Base-by-base conservation (phyloP, 92 coral and sea anemone genomes). In the Phenganax marumi region DNA sequence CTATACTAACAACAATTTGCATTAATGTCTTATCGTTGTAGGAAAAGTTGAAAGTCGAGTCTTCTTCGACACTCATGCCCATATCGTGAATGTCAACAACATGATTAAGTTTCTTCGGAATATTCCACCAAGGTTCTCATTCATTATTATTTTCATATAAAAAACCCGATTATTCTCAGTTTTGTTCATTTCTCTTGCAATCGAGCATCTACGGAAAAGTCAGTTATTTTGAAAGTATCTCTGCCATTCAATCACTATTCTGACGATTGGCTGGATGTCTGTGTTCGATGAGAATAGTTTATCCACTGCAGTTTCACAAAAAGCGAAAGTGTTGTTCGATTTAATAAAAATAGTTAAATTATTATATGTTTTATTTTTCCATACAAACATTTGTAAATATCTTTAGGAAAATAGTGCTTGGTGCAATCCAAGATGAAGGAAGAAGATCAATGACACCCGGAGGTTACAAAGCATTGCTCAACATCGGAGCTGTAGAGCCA, bases 391-490 rank as follows among this genome's bases (percentile, higher is more conserved):
- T 33, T 33, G 5, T 33, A 33, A 33, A 33, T 33, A 33, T 33
- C 43, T 66, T 66, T 10, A 66, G 72, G 23, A 66, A 66, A 66
- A 66, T 66, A 66, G 72, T 66, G 16, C 72, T 66, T 33, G 72
- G 18, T 25, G 72, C 72, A 11, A 66, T 66, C n/a, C 72, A 66
- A 66, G 72, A 66, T 49, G 72, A 66, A 66, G 72, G 72, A 24
- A 3, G 19, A 66, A 33, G 49, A 33, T 66, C 72, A 18, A 66
- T 66, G 72, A 66, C 72, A 25, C 43, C 72, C 24, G 72, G 17
- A 6, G 72, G 48, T 66, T 66, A 66, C 72, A 66, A 66, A 66
- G 72, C 72, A 25, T 66, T 66, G 16, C 72, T 66, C n/a, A 14
- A 17, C 72, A 66, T 66, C 43, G 72, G 72, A 25, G 72, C 72